phyloP scores from a whole-genome alignment of 2,797 vertebrate species.

The Platyrinchus mystaceus region DNA sequence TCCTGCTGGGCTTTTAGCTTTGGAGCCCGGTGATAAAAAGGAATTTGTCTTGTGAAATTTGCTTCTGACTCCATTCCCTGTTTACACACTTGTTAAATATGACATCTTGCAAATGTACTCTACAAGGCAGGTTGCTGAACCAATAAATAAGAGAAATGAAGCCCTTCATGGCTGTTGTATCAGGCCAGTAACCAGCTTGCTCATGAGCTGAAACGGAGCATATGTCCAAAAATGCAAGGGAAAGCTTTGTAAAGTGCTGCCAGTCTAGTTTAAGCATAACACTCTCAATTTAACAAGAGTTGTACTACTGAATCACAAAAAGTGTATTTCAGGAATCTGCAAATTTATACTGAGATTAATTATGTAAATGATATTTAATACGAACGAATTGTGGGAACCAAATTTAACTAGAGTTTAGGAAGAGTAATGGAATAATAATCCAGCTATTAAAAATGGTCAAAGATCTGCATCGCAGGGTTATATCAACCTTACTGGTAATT shows the following conservation, averaged over 20 bases:
- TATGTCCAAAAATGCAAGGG: conserved; percentile 60
- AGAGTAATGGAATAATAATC: conserved; percentile 50
- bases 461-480: conserved; percentile 54
- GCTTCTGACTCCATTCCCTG: conserved; percentile 39
- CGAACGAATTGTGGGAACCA: conserved; percentile 24
- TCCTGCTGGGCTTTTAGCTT: conserved; percentile 73
- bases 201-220: conserved; percentile 48
- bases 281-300: neutral
- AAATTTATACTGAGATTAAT: conserved; percentile 36
- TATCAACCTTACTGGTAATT: conserved; percentile 57
- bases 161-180: conserved; percentile 54
- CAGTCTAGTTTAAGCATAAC: conserved; percentile 23
- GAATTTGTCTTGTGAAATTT: conserved; percentile 67
- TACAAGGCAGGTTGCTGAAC: conserved; percentile 48
- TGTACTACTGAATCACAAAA: conserved; percentile 5
- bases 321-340: conserved; percentile 24
- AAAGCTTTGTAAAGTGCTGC: conserved; percentile 12
- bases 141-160: conserved; percentile 70
- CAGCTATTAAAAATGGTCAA: conserved; percentile 50
- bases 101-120: conserved; percentile 66
- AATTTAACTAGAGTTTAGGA: conserved; percentile 55
- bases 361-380: conserved; percentile 54
- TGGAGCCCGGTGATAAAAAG: conserved; percentile 40
- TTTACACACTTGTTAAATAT: conserved; percentile 69
- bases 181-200: conserved; percentile 32